phyloP scores from a whole-genome alignment of 2,113 vertebrate genomes.

The Megalops atlanticus region DNA sequence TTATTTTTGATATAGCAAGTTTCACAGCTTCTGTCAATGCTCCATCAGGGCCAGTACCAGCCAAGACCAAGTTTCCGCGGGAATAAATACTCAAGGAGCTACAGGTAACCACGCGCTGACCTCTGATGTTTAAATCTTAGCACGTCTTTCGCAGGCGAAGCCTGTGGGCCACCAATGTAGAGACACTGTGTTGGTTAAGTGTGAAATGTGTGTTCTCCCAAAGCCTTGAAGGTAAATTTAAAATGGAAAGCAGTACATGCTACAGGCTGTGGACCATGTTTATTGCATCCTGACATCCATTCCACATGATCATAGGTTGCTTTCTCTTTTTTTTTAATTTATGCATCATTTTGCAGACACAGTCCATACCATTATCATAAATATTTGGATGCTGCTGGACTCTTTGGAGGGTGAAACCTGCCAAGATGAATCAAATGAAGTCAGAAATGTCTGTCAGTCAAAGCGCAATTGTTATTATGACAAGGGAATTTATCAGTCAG shows the following conservation, averaged over 20 bases:
- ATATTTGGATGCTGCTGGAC: background rate
- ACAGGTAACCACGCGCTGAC: constrained; percentile 80
- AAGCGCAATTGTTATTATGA: background rate
- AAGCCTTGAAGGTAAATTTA: background rate
- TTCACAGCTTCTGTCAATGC: constrained; percentile 98
- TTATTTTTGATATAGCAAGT: constrained; percentile 85
- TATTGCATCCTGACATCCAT: background rate
- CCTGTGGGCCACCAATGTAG: background rate
- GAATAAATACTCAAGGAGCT: constrained; percentile 98
- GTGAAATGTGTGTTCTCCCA: background rate
- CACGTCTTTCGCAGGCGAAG: constrained; percentile 9
- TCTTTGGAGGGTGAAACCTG: background rate
- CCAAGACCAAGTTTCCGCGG: constrained; percentile 97
- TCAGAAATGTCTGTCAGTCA: background rate
- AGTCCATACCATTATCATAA: background rate
- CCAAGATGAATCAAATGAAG: background rate
- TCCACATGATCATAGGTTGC: background rate
- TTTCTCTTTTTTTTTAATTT: background rate
- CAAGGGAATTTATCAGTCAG: background rate
- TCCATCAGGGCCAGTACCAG: constrained; percentile 98
- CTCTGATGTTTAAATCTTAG: constrained; percentile 25
- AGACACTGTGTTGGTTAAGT: background rate
- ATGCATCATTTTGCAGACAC: background rate
- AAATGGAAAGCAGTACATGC: background rate
- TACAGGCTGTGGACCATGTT: background rate